These are phyloP conservation scores for Eumeta japonica DNA, from an alignment of 1,140 invertebrate genomes.

Conservation along the genomic window DNA sequence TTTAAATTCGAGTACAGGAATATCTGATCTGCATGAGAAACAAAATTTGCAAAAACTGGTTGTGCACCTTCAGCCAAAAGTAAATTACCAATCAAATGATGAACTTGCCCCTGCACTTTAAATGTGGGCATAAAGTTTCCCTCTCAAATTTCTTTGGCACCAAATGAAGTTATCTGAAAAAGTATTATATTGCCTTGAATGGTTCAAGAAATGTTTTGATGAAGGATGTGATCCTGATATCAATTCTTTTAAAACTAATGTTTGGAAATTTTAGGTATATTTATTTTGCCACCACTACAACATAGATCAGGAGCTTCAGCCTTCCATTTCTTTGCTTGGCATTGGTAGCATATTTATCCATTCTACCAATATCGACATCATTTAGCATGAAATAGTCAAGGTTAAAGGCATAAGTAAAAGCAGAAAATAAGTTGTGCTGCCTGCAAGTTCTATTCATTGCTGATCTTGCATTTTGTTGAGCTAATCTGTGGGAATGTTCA, in stretches of 20 bases:
- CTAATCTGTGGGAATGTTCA: conserved; percentile 17
- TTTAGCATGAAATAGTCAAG: conserved; percentile 12
- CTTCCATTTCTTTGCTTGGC: conserved; percentile 16
- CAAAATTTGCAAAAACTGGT: conserved; percentile 18
- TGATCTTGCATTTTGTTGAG: conserved; percentile 14
- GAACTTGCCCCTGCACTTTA: no score
- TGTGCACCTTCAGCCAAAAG: conserved; percentile 13
- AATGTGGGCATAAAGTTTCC: no score
- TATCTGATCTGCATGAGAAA: conserved; percentile 18
- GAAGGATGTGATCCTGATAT: conserved; percentile 12
- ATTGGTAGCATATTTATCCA: conserved; percentile 17
- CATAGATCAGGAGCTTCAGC: conserved; percentile 13
- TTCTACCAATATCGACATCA: conserved; percentile 17
- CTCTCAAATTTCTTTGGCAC: no score
- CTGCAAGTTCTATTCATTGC: conserved; percentile 16
- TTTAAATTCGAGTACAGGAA: conserved; percentile 19
- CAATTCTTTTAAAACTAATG: conserved; percentile 11
- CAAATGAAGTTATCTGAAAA: conserved; percentile 20
- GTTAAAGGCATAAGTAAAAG: conserved; percentile 16
- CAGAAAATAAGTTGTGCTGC: conserved; percentile 15
- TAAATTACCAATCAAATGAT: no score
- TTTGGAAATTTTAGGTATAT: conserved; percentile 13
- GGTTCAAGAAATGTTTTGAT: no score
- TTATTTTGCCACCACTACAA: no score
- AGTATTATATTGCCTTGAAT: no score